Conservation (phyloP, 2,113 vertebrate species). For the Phylloscopus trochilus region DNA sequence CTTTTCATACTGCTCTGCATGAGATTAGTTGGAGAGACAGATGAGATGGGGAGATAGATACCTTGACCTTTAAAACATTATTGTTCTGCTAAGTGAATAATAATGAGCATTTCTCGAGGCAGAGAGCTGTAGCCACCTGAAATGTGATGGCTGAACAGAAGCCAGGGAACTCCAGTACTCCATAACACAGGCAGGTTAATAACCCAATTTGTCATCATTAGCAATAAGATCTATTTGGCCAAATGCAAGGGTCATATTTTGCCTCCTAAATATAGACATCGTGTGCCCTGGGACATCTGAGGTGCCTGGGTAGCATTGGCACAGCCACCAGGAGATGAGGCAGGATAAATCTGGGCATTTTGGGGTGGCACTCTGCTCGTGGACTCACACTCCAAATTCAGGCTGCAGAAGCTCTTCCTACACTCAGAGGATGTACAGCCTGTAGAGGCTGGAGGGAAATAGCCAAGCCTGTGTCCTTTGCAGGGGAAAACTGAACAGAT, state of each 20-base stretch:
- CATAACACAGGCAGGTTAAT: neutral
- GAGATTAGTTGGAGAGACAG: conserved; percentile 13
- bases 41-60: conserved; percentile 29
- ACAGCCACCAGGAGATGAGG: neutral
- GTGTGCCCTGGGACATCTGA: neutral
- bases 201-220: conserved; percentile 32
- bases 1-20: neutral
- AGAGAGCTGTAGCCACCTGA: neutral
- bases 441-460: neutral
- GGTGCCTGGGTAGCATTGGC: neutral
- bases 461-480: neutral
- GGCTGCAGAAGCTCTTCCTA: neutral
- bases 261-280: neutral
- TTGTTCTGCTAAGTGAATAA: conserved; percentile 55
- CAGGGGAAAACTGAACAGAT: neutral
- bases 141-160: conserved; percentile 49
- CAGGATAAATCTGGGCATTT: neutral
- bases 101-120: conserved; percentile 40
- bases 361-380: neutral
- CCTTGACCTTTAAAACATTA: conserved; percentile 52
- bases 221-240: neutral
- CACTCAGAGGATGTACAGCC: neutral
- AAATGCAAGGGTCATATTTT: neutral
- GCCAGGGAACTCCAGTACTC: neutral
- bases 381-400: neutral